Evolutionary conservation across 2,888 invertebrate genomes (phyloP), one percentile per base, ranked within the genome.

Genomic region (Amiota communis): DNA sequence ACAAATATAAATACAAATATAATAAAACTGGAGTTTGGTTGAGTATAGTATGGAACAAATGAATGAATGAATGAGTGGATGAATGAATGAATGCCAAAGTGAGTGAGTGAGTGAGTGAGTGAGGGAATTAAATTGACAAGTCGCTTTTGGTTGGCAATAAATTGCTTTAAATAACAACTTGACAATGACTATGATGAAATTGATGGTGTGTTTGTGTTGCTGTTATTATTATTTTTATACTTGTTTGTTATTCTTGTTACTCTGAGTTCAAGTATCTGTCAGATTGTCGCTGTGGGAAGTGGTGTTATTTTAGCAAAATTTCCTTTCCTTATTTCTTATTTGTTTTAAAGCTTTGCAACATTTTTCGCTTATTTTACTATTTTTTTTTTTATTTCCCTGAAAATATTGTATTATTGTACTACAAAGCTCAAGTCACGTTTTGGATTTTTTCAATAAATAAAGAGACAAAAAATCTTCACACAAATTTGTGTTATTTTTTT

Each of bases 91-190:
- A 51, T 13, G 51, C 1, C 13, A 10, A 36, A 61, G 61, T 36
- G n/a, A n/a, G n/a, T n/a, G n/a, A n/a, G n/a, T 10, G 10, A 9
- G 36, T 23, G 36, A 36, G 36, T 36, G 6, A 36, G 6, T 36
- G 36, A 36, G 36, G 36, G 36, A 36, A 36, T 36, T 36, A 36
- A 6, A 36, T 36, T 36, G 36, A 36, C 36, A 36, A 36, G 36
- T 36, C 13, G 36, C 12, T 36, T 36, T 36, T 23, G 67, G 12
- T 53, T 23, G 51, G 51, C 67, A 68, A 68, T 53, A 68, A 68
- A 68, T 53, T 68, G 67, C 67, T 68, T 68, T 47, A 53, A 68
- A 68, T 68, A 68, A 68, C 67, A 68, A 68, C 67, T 68, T 68
- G 67, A 68, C 67, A 68, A 68, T 53, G 67, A 23, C 67, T 51